These are phyloP conservation scores for Lucilia cuprina DNA, from an alignment of 1,140 invertebrate genomes.

Conservation along the genomic window DNA sequence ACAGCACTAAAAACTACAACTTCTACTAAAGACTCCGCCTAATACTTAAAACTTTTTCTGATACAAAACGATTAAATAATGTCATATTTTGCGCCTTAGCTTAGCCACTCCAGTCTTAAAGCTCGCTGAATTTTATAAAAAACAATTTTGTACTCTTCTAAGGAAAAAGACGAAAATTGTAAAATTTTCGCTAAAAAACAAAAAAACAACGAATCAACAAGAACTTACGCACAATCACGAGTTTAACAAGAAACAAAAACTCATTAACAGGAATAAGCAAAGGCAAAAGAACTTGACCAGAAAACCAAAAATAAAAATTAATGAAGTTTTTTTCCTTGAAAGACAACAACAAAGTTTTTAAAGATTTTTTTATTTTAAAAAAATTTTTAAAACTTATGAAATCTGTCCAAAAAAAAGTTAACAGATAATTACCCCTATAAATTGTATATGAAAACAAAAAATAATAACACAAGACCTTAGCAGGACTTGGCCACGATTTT, in stretches of 20 bases:
- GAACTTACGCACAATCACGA: neutral
- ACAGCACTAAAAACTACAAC: too few relatives aligned
- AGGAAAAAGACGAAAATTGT: neutral
- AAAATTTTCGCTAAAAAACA: neutral
- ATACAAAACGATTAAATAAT: too few relatives aligned
- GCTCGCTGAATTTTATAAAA: neutral
- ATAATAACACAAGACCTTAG: neutral
- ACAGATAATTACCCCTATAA: constrained; percentile 32
- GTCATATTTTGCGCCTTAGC: neutral
- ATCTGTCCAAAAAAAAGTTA: constrained; percentile 25
- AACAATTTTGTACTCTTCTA: neutral
- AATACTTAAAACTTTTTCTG: too few relatives aligned
- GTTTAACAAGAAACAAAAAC: constrained; percentile 48
- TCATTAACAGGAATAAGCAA: constrained; percentile 55
- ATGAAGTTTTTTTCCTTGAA: constrained; percentile 24
- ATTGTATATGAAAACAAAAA: constrained; percentile 14
- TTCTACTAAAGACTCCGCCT: too few relatives aligned
- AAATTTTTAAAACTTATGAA: constrained; percentile 25
- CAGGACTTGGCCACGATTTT: neutral
- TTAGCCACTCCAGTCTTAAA: neutral
- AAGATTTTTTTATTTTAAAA: neutral
- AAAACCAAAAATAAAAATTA: constrained; percentile 29
- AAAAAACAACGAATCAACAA: neutral
- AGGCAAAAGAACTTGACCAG: neutral
- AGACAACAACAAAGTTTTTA: constrained; percentile 9